A percentile compares a stretch with the other conserved stretches of the same genome.
These are phyloP conservation scores for Dermolepida albohirtum DNA, from an alignment of 2,888 invertebrate genomes.

Conservation along the genomic window DNA sequence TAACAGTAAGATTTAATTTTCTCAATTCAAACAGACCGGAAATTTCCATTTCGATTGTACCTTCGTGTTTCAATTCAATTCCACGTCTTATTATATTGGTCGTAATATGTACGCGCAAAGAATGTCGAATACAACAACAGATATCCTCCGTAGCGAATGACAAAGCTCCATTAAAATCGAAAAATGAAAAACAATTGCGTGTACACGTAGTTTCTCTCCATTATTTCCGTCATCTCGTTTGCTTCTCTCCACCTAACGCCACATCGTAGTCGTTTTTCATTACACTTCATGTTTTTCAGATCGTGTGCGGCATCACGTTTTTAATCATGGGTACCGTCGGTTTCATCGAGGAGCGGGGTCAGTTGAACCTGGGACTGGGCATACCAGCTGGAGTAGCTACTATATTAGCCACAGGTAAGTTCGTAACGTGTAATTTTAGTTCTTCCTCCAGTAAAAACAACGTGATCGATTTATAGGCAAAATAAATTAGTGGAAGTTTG, in stretches of 20 bases:
- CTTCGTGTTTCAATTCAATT: too few species aligned
- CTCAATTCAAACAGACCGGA: too few species aligned
- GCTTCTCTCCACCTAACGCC: too few species aligned
- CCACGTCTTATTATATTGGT: background rate
- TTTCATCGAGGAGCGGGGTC: conserved; percentile 72
- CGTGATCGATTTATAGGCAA: background rate
- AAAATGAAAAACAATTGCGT: too few species aligned
- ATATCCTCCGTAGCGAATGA: background rate
- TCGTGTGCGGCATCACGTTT: conserved; percentile 73
- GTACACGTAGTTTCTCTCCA: too few species aligned
- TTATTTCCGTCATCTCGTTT: too few species aligned
- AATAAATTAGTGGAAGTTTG: background rate
- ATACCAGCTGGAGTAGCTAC: conserved; percentile 72
- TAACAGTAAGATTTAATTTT: too few species aligned
- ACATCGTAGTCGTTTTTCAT: too few species aligned
- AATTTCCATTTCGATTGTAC: too few species aligned
- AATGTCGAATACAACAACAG: background rate
- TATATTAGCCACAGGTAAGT: conserved; percentile 70
- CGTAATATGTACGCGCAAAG: background rate
- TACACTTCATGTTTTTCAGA: conserved; percentile 61
- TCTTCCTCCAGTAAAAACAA: too few species aligned
- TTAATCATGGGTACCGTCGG: conserved; percentile 75
- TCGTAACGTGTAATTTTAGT: conserved; percentile 42
- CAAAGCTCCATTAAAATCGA: too few species aligned
- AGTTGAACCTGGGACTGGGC: conserved; percentile 72